Percentiles rank a stretch among this genome's conserved stretches.
Conservation (phyloP, 1,140 invertebrate species). For the Maconellicoccus hirsutus region DNA sequence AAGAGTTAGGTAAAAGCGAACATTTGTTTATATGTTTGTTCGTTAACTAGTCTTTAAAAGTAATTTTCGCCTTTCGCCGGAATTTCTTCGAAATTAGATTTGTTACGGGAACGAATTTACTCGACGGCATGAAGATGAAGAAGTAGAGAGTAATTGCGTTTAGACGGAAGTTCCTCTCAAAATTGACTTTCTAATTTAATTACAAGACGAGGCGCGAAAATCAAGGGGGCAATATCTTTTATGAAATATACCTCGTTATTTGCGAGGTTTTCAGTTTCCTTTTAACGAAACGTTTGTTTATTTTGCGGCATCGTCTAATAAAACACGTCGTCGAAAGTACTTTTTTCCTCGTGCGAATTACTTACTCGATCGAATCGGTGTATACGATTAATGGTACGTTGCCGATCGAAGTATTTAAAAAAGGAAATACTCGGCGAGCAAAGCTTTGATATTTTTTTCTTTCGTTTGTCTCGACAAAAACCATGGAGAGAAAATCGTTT, state of each 20-base stretch:
- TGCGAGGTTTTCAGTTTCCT: not conserved
- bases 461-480: not conserved
- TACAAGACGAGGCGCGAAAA: not conserved
- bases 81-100: not conserved
- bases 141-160: constrained; percentile 3
- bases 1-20: not conserved
- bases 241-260: constrained; percentile 9
- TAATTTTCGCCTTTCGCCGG: not conserved
- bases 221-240: not conserved
- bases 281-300: not conserved
- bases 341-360: not conserved
- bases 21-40: constrained; percentile 1
- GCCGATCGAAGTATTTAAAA: not conserved
- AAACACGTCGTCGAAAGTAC: not conserved
- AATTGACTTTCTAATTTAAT: constrained; percentile 10
- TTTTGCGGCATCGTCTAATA: not conserved
- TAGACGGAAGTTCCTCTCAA: not conserved
- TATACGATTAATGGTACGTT: not conserved
- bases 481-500: not conserved
- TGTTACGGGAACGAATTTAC: not conserved
- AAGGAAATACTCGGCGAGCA: not conserved
- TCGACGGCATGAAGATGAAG: not conserved
- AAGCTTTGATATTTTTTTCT: not conserved
- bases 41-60: not conserved
- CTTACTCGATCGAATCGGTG: not conserved